Base-by-base conservation (phyloP, 2,113 vertebrate species). In the Urocolius indicus region DNA sequence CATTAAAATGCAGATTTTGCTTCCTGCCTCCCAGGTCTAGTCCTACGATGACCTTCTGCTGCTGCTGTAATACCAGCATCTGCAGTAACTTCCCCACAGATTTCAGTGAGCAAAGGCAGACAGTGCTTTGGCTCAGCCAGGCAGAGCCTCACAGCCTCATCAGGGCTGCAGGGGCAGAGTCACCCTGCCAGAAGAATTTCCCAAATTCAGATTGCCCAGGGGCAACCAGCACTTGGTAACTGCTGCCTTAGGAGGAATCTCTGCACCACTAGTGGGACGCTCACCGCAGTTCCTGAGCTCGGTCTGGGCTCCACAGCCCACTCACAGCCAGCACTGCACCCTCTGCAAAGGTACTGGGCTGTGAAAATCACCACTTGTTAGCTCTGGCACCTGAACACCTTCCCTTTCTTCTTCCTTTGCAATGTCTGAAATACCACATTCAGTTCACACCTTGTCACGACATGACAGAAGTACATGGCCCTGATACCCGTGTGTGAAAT, bases 1-100 rank as follows among this genome's bases (percentile, higher is more conserved):
- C 62, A 45, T 55, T 85, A 87, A 95, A 95, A 87, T 22, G 18
- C 80, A 87, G 52, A 59, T 75, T 89, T 91, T 58, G 48, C 74
- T 86, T 94, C 84, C 49, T 78, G 67, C 63, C 81, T 90, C 71
- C 49, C 73, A 58, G 78, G 51, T 82, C 92, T 55, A 81, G 76
- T 67, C 82, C 76, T 88, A 27, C 2, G 7, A 65, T 62, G 87
- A 86, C 65, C 91, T 85, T 1, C 84, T 90, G 79, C 59, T 89
- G 76, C 43, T 55, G 54, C 43, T 52, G 16, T 49, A 66, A 32
- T 32, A 16, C 7, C 8, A 34, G 21, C 6, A 1, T 24, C 34
- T 34, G 36, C 51, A 58, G 59, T 3, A 49, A 18, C 26, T 69
- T 84, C 78, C 71, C 34, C 41, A 30, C 1, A 19, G 84, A 76